Base-by-base conservation (phyloP, 2,888 invertebrate genomes). In the Cordilura impudica region DNA sequence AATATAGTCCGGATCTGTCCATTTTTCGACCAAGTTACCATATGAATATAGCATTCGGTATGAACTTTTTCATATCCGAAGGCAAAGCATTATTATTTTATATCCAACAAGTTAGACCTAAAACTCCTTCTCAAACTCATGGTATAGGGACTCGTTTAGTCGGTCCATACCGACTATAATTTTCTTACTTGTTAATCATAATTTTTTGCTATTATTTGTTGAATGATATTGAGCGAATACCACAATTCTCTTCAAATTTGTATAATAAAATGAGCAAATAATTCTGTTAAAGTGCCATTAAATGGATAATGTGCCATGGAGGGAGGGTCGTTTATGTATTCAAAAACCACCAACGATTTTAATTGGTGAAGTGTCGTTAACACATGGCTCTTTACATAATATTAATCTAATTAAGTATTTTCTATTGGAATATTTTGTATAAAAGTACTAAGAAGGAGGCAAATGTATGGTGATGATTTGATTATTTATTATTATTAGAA, bases 371-470 rank as follows among this genome's bases (percentile, higher is more conserved):
- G 75, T 75, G 71, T 72, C 75, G 51, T 58, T 63, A 67, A 58
- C 79, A 75, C 51, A 75, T 79, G 79, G 67, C 67, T 53, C 26
- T 35, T 72, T 58, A 67, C 18, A 23, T 71, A 18, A 67, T 71
- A 79, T 79, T 75, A 75, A 79, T 75, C 79, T 79, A 79, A 79
- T 79, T 75, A 79, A 79, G 79, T 67, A 72, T 63, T 76, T 75
- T 65, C 45, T 69, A 70, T 65, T 63, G n/a, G 63, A 63, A 47
- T 61, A 63, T 51, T 63, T 58, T 51, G 16, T 31, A 2, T n/a
- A 35, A 12, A 19, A 49, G 5, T 29, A 43, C 4, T 66, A 39
- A 51, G 14, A 43, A 8, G 26, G 14, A 14, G 16, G 26, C 19
- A 14, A 29, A 8, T 39, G 14, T 29, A 18, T 31, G 10, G 19